Evolutionary conservation across 2,113 vertebrate genomes (phyloP).

Genomic region (Carlito syrichta): DNA sequence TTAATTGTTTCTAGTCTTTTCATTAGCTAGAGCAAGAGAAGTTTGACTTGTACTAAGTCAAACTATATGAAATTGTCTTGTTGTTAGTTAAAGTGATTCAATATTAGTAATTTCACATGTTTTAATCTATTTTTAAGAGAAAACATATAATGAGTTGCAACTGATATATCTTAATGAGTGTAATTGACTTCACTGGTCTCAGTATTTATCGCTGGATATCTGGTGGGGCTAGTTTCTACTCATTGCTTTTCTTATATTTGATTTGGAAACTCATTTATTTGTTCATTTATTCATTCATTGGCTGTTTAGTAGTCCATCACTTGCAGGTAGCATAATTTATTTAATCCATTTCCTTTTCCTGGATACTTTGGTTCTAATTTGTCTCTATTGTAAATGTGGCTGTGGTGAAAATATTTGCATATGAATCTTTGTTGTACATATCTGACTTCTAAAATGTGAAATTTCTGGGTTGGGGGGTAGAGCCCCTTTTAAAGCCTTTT

Average conservation of each 20-base stretch:
- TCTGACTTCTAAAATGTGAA: neutral
- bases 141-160: neutral
- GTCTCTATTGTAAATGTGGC: neutral
- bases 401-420: neutral
- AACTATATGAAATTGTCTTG: neutral
- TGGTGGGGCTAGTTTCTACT: neutral
- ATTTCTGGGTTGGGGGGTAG: neutral
- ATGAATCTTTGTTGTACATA: neutral
- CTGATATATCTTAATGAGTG: neutral
- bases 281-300: neutral
- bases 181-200: neutral
- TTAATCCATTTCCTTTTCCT: neutral
- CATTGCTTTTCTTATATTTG: neutral
- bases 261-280: neutral
- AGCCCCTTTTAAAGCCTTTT: neutral
- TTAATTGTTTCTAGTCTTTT: neutral
- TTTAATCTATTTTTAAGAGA: conserved; percentile 29
- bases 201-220: neutral
- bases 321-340: neutral
- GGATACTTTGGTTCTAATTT: neutral
- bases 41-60: neutral
- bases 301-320: neutral
- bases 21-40: neutral
- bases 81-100: neutral
- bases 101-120: neutral